Evolutionary conservation across 2,797 vertebrate species (phyloP), one percentile per base, ranked within the genome.

Genomic region (Acrossocheilus fasciatus): DNA sequence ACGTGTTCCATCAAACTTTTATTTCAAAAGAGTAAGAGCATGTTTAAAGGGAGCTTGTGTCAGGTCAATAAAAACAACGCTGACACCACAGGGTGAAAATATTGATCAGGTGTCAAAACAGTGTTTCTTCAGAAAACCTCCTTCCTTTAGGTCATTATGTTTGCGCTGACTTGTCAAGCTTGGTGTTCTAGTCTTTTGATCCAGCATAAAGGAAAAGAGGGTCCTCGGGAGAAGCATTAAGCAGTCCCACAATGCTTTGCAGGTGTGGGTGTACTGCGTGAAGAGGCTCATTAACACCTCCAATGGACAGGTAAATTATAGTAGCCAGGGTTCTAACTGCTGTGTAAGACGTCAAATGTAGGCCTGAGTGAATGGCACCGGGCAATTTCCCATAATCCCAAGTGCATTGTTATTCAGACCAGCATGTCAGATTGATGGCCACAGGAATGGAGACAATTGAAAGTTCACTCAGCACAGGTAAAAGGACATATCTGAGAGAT

Each of bases 381-480:
- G 77, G 81, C 45, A 18, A 17, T 59, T 75, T 69, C 34, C 18
- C 20, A 34, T 82, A 80, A 82, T 70, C 66, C 77, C 66, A 54
- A 59, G 73, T 74, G 88, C n/a, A 26, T 43, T 64, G 26, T 68
- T 83, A 10, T 70, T 80, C n/a, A 30, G 30, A 23, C 34, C 59
- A n/a, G 64, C 66, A 36, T 76, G 47, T 62, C 79, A 47, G 64
- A 87, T 83, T 82, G 30, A 87, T 88, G 43, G 23, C 50, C 39
- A 39, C 18, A 43, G 45, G 41, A 78, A 57, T 45, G 14, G 4
- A 83, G 39, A 15, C 23, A 43, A 62, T 64, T 10, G 2, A 79
- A 50, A 43, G 70, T 50, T 82, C 79, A 82, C 68, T 64, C 73
- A 62, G 73, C 76, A 70, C 64, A 36, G 30, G 18, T 47, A 41